These are phyloP conservation scores for Macropus fuliginosus DNA, from an alignment of 2,797 vertebrate species.

Conservation along the genomic window DNA sequence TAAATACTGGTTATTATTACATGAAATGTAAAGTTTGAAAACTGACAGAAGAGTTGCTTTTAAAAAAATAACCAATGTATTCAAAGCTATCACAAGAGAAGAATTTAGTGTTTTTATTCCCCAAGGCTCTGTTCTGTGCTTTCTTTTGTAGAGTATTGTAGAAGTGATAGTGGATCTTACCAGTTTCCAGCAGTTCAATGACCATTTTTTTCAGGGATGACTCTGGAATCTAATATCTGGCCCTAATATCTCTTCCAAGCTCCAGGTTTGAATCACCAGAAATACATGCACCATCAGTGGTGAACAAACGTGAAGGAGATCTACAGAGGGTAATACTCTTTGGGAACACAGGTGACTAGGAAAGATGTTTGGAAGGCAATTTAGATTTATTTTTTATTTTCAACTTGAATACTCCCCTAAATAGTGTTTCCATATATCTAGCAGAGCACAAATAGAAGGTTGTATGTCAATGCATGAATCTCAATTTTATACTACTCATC, in stretches of 20 bases:
- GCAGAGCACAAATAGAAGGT: background rate
- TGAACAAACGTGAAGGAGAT: background rate
- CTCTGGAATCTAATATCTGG: background rate
- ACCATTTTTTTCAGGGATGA: background rate
- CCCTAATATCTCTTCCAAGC: background rate
- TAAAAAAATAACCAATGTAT: background rate
- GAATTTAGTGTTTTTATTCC: background rate
- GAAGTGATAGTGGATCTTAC: background rate
- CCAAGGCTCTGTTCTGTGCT: background rate
- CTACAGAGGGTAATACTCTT: background rate
- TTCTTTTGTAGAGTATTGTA: background rate
- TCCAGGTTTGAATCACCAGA: background rate
- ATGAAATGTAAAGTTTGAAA: background rate
- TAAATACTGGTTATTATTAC: background rate
- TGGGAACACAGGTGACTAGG: background rate
- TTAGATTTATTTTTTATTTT: background rate
- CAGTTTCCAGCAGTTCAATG: background rate
- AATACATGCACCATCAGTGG: background rate
- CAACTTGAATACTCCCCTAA: background rate
- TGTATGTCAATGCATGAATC: background rate
- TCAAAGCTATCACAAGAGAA: background rate
- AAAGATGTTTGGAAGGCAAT: background rate
- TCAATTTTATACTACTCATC: background rate
- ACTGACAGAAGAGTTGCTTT: background rate
- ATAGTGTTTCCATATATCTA: background rate